Conservation (phyloP, 2,888 invertebrate genomes). For the Calephelis perditalis region DNA sequence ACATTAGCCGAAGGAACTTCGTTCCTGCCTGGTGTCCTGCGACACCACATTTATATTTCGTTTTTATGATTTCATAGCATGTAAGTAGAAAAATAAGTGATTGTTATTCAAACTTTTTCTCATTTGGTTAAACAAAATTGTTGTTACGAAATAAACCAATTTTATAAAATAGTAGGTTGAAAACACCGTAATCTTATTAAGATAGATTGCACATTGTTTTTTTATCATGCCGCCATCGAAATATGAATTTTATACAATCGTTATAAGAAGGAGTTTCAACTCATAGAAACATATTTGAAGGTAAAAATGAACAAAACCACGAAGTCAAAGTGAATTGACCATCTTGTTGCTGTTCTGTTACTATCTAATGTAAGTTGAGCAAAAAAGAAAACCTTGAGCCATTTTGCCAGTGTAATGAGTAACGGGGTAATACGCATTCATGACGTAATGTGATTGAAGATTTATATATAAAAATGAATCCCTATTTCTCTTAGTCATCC, state of each 20-base stretch:
- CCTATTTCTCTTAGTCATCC: too few relatives aligned
- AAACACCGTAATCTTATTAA: conserved; percentile 2
- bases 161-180: neutral
- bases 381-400: conserved; percentile 1
- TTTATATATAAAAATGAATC: too few relatives aligned
- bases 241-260: neutral
- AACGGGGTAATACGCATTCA: neutral
- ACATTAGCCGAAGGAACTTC: too few relatives aligned
- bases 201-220: conserved; percentile 3
- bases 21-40: too few relatives aligned
- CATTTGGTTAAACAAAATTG: too few relatives aligned
- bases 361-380: neutral
- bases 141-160: neutral
- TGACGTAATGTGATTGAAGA: neutral
- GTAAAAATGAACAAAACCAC: conserved; percentile 8
- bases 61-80: too few relatives aligned
- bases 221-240: neutral
- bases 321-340: neutral
- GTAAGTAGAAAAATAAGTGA: too few relatives aligned
- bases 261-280: neutral
- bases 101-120: too few relatives aligned
- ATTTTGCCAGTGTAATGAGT: neutral
- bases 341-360: neutral
- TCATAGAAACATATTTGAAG: neutral
- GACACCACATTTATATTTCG: too few relatives aligned